A percentile compares a stretch with the other conserved stretches of the same genome.
Conservation (phyloP, 2,113 vertebrate genomes). For the Cavia aperea region DNA sequence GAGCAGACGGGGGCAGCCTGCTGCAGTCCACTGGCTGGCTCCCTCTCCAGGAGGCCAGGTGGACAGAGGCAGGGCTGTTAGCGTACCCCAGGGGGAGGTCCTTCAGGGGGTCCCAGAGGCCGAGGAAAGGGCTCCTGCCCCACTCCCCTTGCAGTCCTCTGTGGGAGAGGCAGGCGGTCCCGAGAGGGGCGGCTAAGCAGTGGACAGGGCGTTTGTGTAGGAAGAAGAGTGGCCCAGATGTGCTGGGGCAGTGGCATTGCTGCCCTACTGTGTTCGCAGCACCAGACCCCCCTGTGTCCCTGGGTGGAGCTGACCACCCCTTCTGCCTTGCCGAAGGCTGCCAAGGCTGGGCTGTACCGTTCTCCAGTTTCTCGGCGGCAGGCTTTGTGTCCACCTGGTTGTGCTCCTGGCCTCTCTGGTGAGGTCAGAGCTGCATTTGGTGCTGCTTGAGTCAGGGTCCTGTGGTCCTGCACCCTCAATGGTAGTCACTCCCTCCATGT, state of each 20-base stretch:
- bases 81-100: neutral
- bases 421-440: neutral
- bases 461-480: neutral
- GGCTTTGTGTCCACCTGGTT: neutral
- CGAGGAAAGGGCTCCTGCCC: neutral
- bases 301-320: neutral
- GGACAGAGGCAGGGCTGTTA: neutral
- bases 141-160: neutral
- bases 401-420: neutral
- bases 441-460: neutral
- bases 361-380: neutral
- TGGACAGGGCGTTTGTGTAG: neutral
- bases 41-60: neutral
- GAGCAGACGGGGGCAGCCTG: too few species aligned
- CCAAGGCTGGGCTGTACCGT: accelerated
- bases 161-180: neutral
- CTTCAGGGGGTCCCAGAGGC: neutral
- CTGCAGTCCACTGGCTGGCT: neutral
- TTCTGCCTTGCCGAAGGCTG: neutral
- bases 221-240: neutral
- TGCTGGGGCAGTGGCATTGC: neutral
- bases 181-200: neutral
- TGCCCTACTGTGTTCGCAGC: neutral
- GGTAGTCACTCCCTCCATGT: neutral
- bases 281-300: neutral